phyloP scores from a whole-genome alignment of 2,888 invertebrate species.

The Athalia circularis region DNA sequence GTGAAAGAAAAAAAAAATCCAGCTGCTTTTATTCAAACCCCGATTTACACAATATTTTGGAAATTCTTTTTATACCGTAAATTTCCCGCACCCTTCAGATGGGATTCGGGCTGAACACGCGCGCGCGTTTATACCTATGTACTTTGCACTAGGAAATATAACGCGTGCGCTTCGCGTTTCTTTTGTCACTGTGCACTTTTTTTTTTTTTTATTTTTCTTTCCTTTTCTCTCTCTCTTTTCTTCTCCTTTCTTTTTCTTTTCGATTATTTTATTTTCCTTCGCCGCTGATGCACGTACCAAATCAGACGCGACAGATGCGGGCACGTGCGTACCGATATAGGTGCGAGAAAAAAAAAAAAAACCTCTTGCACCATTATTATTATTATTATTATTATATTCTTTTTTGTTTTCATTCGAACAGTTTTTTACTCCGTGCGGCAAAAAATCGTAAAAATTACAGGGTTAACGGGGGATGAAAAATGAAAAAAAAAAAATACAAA shows the following conservation, averaged over 20 bases:
- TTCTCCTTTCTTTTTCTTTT: no score
- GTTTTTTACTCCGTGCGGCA: no score
- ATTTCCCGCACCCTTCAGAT: slow-evolving; percentile 52
- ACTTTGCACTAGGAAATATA: no score
- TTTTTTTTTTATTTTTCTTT: no score
- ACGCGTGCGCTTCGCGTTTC: no score
- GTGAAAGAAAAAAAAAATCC: neutral
- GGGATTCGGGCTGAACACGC: slow-evolving; percentile 34
- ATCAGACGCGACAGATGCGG: slow-evolving; percentile 33
- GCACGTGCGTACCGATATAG: slow-evolving; percentile 9
- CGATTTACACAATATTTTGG: slow-evolving; percentile 75
- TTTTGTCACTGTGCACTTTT: no score
- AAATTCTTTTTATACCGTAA: slow-evolving; percentile 68
- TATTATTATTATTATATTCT: no score
- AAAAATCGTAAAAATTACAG: slow-evolving; percentile 66
- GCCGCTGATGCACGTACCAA: neutral
- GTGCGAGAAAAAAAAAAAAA: neutral
- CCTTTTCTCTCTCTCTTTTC: no score
- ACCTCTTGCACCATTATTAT: neutral
- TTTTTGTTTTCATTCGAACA: no score
- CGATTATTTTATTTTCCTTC: no score
- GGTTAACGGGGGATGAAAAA: slow-evolving; percentile 59
- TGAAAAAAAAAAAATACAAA: neutral
- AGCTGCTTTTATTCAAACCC: slow-evolving; percentile 47
- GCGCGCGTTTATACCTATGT: no score